phyloP scores from a whole-genome alignment of 2,888 invertebrate genomes.

The Cephus pygmeus region DNA sequence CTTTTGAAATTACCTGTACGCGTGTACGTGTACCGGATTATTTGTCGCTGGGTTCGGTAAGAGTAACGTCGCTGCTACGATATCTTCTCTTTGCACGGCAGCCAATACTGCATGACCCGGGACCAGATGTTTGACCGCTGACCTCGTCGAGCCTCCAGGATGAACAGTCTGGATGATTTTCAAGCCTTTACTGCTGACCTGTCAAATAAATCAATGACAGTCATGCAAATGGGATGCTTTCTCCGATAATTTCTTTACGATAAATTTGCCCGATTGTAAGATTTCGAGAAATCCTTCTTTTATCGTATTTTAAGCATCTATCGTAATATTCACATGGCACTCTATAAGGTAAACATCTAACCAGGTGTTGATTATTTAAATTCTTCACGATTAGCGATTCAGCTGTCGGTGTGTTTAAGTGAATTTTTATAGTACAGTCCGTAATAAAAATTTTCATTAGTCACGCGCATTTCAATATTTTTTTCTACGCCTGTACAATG shows the following conservation, averaged over 20 bases:
- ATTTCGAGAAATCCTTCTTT: background rate
- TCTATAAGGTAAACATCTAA: background rate
- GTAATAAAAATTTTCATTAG: background rate
- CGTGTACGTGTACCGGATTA: slow-evolving; percentile 95
- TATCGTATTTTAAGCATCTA: background rate
- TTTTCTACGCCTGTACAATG: too few relatives aligned
- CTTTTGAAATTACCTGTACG: slow-evolving; percentile 69
- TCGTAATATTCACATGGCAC: background rate
- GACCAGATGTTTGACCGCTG: slow-evolving; percentile 91
- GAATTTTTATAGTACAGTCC: background rate
- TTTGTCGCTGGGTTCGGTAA: slow-evolving; percentile 95
- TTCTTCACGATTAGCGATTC: background rate
- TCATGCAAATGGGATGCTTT: slow-evolving; percentile 1
- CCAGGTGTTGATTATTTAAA: background rate
- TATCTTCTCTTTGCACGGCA: slow-evolving; percentile 89
- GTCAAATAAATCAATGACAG: slow-evolving; percentile 29
- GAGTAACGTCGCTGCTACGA: slow-evolving; percentile 92
- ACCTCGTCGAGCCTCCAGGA: slow-evolving; percentile 61
- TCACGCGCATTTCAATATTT: background rate
- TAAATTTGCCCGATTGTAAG: background rate
- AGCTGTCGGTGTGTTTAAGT: background rate
- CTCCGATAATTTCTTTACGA: background rate
- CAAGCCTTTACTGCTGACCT: slow-evolving; percentile 90
- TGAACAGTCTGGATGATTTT: slow-evolving; percentile 89
- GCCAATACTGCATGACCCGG: slow-evolving; percentile 94